Evolutionary conservation across 2,888 invertebrate genomes (phyloP).

Genomic region (Eupelmus urozonus): DNA sequence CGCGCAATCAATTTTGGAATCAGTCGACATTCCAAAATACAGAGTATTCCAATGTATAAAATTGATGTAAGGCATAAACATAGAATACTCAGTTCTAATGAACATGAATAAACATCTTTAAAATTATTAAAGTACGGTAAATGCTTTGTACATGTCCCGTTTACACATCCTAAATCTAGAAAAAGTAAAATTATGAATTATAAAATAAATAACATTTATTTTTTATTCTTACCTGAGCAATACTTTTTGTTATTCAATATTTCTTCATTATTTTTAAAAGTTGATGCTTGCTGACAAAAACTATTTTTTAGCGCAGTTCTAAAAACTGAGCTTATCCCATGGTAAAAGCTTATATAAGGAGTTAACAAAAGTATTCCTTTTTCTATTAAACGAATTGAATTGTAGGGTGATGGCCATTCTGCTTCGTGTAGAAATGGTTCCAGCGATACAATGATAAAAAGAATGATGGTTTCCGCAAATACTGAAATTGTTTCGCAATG

Average conservation of each 20-base stretch:
- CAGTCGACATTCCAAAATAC: slow-evolving; percentile 83
- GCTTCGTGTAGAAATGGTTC: no score
- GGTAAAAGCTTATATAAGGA: slow-evolving; percentile 72
- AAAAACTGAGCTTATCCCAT: slow-evolving; percentile 70
- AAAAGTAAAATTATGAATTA: slow-evolving; percentile 3
- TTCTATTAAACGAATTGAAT: slow-evolving; percentile 55
- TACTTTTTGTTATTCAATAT: no score
- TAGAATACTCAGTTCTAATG: slow-evolving; percentile 64
- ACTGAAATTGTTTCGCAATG: slow-evolving; percentile 57
- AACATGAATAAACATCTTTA: slow-evolving; percentile 64
- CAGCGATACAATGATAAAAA: slow-evolving; percentile 54
- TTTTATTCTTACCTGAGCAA: background rate
- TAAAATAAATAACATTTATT: background rate
- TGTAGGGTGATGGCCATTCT: slow-evolving; percentile 44
- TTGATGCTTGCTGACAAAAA: slow-evolving; percentile 70
- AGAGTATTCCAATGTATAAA: slow-evolving; percentile 80
- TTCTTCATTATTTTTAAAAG: no score
- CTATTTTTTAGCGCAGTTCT: slow-evolving; percentile 67
- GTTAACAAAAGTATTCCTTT: slow-evolving; percentile 67
- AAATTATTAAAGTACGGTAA: slow-evolving; percentile 68
- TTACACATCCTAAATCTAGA: slow-evolving; percentile 67
- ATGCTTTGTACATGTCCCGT: slow-evolving; percentile 68
- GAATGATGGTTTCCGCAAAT: slow-evolving; percentile 65
- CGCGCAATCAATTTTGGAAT: slow-evolving; percentile 67
- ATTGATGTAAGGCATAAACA: slow-evolving; percentile 69